Conservation (phyloP, 2,113 vertebrate species). For the Echinops telfairi region DNA sequence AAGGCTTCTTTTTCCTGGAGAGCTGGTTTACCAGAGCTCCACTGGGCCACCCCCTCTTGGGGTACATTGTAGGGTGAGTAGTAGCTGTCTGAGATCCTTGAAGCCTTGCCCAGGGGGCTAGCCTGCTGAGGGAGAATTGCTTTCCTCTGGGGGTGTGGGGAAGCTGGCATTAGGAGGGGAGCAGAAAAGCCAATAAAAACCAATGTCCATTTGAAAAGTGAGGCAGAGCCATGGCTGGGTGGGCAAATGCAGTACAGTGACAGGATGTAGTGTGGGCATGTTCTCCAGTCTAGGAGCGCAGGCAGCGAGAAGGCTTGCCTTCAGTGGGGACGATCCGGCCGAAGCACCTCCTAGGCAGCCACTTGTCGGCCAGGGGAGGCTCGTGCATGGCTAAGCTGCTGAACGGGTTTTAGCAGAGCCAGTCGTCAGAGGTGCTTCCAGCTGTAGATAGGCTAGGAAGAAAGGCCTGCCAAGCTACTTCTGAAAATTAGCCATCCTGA, state of each 20-base stretch:
- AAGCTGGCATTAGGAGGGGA: constrained; percentile 23
- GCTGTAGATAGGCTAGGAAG: neutral
- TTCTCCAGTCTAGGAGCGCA: neutral
- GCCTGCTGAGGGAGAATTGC: neutral
- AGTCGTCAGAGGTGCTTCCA: neutral
- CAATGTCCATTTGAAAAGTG: neutral
- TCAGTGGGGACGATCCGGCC: neutral
- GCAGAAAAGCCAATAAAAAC: constrained; percentile 12
- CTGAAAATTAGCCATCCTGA: neutral
- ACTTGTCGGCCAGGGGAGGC: neutral
- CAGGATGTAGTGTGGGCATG: neutral
- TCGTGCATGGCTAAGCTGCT: neutral
- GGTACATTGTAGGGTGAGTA: neutral
- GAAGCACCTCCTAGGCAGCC: neutral
- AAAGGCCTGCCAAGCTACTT: neutral
- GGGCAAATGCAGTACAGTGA: neutral
- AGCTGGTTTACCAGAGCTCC: neutral
- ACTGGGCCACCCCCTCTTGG: neutral
- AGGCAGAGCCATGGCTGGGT: neutral
- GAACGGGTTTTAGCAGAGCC: neutral
- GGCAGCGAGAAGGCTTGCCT: neutral
- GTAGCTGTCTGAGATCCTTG: neutral
- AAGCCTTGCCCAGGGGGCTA: neutral
- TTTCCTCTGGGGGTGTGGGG: neutral
- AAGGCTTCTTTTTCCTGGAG: neutral